Evolutionary conservation across 64 coral and sea anemone genomes (phyloP).

Genomic region (Pocillopora verrucosa): DNA sequence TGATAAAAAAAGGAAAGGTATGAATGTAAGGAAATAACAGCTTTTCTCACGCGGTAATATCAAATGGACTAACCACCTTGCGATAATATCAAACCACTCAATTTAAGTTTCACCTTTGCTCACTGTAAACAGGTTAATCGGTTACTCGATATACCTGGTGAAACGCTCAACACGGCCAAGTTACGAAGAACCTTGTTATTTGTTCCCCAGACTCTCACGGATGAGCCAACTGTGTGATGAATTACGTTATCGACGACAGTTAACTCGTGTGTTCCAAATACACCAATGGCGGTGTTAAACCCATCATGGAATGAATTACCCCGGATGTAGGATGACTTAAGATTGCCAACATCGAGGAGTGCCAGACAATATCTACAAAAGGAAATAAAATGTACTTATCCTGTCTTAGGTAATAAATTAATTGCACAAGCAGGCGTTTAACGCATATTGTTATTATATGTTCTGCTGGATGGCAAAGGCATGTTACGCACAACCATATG

Average conservation of each 20-base stretch:
- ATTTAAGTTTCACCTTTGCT: too few relatives aligned
- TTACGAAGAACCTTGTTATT: constrained; percentile 55
- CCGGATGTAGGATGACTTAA: constrained; percentile 55
- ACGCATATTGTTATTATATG: too few relatives aligned
- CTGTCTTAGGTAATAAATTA: too few relatives aligned
- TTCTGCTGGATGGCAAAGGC: too few relatives aligned
- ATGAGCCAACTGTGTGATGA: constrained; percentile 55
- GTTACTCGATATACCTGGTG: constrained; percentile 42
- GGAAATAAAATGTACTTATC: background rate
- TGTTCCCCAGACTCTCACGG: constrained; percentile 48
- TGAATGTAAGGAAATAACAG: too few relatives aligned
- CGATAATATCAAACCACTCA: too few relatives aligned
- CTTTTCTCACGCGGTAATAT: too few relatives aligned
- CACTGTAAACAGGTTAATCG: background rate
- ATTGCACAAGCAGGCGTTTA: too few relatives aligned
- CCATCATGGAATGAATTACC: constrained; percentile 70
- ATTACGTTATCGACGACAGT: constrained; percentile 62
- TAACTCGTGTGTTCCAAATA: constrained; percentile 57
- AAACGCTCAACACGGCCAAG: constrained; percentile 58
- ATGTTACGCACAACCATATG: too few relatives aligned
- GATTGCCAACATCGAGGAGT: constrained; percentile 35
- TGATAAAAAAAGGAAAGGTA: too few relatives aligned
- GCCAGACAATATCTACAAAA: constrained; percentile 52
- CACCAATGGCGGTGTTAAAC: constrained; percentile 66
- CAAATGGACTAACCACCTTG: too few relatives aligned